These are phyloP conservation scores for Pogonocichla stellata DNA, from an alignment of 2,113 vertebrate genomes.

Conservation along the genomic window DNA sequence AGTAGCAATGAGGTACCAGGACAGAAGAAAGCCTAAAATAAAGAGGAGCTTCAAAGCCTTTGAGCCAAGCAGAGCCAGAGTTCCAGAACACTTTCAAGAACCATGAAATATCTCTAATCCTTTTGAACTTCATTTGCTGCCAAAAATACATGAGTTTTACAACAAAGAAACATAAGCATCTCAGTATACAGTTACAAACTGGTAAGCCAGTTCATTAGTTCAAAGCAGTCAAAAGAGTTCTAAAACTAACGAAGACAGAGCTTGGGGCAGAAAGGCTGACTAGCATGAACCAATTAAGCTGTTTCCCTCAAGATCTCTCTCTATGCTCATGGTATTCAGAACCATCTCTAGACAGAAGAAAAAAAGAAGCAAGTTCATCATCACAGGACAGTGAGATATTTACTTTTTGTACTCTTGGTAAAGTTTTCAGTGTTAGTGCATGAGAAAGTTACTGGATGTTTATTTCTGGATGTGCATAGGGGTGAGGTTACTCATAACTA, in stretches of 20 bases:
- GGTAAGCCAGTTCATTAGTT: not conserved
- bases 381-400: not conserved
- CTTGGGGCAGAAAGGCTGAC: not conserved
- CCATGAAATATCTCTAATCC: not conserved
- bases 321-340: not conserved
- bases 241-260: not conserved
- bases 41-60: not conserved
- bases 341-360: not conserved
- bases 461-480: not conserved
- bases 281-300: not conserved
- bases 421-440: not conserved
- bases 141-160: not conserved
- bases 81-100: not conserved
- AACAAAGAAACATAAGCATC: not conserved
- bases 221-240: not conserved
- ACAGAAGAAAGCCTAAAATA: slow-evolving; percentile 19
- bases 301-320: not conserved
- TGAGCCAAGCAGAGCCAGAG: not conserved
- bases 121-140: slow-evolving; percentile 6
- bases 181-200: not conserved
- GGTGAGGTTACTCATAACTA: not conserved
- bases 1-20: not conserved
- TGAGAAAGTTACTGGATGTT: not conserved
- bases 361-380: not conserved
- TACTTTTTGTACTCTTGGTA: not conserved